These are phyloP conservation scores for Sphenopsis melanotis DNA, from an alignment of 2,797 vertebrate species.

Conservation along the genomic window DNA sequence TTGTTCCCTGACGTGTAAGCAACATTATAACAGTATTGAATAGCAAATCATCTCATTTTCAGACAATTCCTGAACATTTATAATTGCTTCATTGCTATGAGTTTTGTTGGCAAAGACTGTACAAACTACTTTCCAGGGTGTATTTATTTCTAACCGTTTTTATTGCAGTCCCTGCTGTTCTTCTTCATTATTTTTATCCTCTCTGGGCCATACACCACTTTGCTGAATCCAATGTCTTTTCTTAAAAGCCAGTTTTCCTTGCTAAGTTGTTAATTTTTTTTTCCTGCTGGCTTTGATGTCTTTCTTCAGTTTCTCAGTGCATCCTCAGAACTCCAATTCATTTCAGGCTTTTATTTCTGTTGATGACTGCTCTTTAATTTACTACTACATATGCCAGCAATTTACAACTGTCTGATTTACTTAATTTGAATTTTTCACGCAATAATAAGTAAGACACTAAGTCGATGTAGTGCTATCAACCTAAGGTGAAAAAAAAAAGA, in stretches of 20 bases:
- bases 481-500: background rate
- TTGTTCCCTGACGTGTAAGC: background rate
- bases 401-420: conserved; percentile 56
- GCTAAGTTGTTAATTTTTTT: conserved; percentile 47
- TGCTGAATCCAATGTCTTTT: conserved; percentile 11
- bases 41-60: background rate
- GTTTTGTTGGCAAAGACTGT: background rate
- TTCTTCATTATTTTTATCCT: conserved; percentile 45
- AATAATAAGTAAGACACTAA: conserved; percentile 28
- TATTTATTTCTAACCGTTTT: conserved; percentile 22
- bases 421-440: conserved; percentile 51
- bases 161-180: background rate
- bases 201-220: background rate
- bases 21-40: background rate
- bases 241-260: conserved; percentile 54
- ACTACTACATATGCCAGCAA: conserved; percentile 38
- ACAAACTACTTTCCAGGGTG: background rate
- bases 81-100: background rate
- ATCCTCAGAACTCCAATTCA: conserved; percentile 53
- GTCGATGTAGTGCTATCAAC: background rate
- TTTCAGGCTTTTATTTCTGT: conserved; percentile 58
- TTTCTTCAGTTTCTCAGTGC: conserved; percentile 39
- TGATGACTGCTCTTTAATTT: conserved; percentile 58
- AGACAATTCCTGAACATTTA: background rate
- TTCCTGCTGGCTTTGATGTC: conserved; percentile 53